phyloP scores from a whole-genome alignment of 1,140 invertebrate species.

The Drosophila chauvacae region DNA sequence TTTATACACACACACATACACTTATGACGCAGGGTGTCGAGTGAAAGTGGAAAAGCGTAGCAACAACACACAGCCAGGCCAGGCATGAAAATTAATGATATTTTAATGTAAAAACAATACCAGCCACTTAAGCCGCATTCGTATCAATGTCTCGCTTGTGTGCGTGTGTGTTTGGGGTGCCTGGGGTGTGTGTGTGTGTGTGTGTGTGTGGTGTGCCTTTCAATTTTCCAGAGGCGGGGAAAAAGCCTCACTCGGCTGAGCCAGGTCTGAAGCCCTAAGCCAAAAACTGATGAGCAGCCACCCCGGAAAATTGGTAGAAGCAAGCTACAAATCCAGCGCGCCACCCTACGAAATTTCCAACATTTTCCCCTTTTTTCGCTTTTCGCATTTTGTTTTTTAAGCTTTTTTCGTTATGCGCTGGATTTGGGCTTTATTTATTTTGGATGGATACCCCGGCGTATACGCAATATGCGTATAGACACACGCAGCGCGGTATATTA shows the following conservation, averaged over 20 bases:
- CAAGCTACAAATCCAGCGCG: not conserved
- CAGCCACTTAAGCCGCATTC: constrained; percentile 75
- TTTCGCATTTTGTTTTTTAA: not conserved
- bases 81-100: constrained; percentile 79
- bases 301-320: constrained; percentile 28
- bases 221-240: constrained; percentile 47
- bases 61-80: constrained; percentile 34
- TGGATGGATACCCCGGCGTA: constrained; percentile 29
- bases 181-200: constrained; percentile 35
- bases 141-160: constrained; percentile 29
- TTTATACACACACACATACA: constrained; percentile 30
- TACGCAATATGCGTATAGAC: constrained; percentile 27
- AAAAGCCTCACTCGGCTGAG: constrained; percentile 24
- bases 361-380: not conserved
- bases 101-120: constrained; percentile 82
- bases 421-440: constrained; percentile 25
- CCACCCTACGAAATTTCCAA: not conserved
- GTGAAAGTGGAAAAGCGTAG: constrained; percentile 11
- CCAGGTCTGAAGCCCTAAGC: constrained; percentile 28
- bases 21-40: constrained; percentile 34
- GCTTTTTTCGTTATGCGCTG: constrained; percentile 2
- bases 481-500: constrained; percentile 22
- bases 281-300: constrained; percentile 45
- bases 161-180: constrained; percentile 20
- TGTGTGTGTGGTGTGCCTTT: constrained; percentile 45